Evolutionary conservation across 2,888 invertebrate genomes (phyloP).

Genomic region (Andrena fulva): DNA sequence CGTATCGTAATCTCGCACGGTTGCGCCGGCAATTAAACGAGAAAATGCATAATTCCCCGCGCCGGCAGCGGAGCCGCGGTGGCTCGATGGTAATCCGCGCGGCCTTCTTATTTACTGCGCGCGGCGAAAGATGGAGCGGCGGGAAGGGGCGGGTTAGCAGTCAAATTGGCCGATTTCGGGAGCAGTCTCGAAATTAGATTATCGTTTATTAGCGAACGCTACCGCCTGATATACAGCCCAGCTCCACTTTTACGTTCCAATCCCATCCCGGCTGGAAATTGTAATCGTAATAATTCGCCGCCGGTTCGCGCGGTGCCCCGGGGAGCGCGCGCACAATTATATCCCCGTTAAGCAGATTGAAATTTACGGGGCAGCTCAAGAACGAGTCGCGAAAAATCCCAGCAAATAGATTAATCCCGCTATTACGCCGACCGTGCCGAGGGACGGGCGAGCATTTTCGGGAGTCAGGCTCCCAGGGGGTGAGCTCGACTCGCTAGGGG

Average conservation of each 20-base stretch:
- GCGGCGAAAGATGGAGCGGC: neutral
- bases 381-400: neutral
- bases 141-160: neutral
- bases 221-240: slow-evolving; percentile 44
- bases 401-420: neutral
- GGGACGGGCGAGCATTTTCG: too few species aligned
- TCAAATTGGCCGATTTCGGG: slow-evolving; percentile 61
- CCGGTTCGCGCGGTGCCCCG: slow-evolving; percentile 25
- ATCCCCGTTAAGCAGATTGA: slow-evolving; percentile 31
- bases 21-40: slow-evolving; percentile 24
- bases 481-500: too few species aligned
- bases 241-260: slow-evolving; percentile 63
- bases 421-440: too few species aligned
- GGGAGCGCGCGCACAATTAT: slow-evolving; percentile 27
- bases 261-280: slow-evolving; percentile 51
- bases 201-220: slow-evolving; percentile 54
- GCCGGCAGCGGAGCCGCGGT: neutral
- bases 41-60: slow-evolving; percentile 22
- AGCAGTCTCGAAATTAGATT: slow-evolving; percentile 59
- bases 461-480: too few species aligned
- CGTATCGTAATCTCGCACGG: slow-evolving; percentile 12
- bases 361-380: neutral
- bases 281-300: slow-evolving; percentile 62
- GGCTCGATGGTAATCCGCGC: neutral
- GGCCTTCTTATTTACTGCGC: slow-evolving; percentile 37